A percentile compares a stretch with the other conserved stretches of the same genome.
Evolutionary conservation across 2,888 invertebrate genomes (phyloP).

Genomic region (Eumerus sabulonum): DNA sequence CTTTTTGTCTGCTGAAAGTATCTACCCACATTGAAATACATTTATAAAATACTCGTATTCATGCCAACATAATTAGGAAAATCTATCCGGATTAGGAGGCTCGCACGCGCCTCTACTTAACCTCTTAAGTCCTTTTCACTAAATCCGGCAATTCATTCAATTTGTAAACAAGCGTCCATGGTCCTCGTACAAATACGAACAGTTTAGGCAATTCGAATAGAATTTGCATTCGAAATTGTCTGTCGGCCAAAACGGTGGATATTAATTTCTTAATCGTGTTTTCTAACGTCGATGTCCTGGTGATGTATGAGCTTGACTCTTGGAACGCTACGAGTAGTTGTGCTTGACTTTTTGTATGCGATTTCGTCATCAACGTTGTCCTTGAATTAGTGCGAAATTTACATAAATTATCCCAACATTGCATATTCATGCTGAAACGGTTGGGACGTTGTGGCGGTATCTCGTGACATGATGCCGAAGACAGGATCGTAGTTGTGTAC

Average conservation of each 20-base stretch:
- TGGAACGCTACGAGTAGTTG: slow-evolving; percentile 24
- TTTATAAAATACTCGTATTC: not conserved
- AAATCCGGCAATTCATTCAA: slow-evolving; percentile 50
- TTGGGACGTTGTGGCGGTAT: slow-evolving; percentile 10
- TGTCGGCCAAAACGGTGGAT: slow-evolving; percentile 33
- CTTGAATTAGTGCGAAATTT: slow-evolving; percentile 78
- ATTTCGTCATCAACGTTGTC: slow-evolving; percentile 48
- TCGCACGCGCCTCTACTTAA: slow-evolving; percentile 61
- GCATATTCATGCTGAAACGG: slow-evolving; percentile 77
- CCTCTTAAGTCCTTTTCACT: slow-evolving; percentile 51
- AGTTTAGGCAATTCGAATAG: not conserved
- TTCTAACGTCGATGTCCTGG: slow-evolving; percentile 19
- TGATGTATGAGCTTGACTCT: slow-evolving; percentile 32
- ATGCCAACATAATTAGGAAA: slow-evolving; percentile 35
- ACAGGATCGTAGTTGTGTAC: too few relatives aligned
- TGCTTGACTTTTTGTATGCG: slow-evolving; percentile 17
- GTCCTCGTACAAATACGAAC: slow-evolving; percentile 1
- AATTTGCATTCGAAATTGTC: slow-evolving; percentile 50
- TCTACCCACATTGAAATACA: slow-evolving; percentile 19
- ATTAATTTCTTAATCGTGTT: slow-evolving; percentile 53
- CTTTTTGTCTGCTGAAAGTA: slow-evolving; percentile 15
- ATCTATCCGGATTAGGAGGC: slow-evolving; percentile 41
- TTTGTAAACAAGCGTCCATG: slow-evolving; percentile 42
- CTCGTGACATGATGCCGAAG: slow-evolving; percentile 13
- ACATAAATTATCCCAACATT: slow-evolving; percentile 79